Evolutionary conservation across 2,797 vertebrate genomes (phyloP).

Genomic region (Potorous gilbertii): DNA sequence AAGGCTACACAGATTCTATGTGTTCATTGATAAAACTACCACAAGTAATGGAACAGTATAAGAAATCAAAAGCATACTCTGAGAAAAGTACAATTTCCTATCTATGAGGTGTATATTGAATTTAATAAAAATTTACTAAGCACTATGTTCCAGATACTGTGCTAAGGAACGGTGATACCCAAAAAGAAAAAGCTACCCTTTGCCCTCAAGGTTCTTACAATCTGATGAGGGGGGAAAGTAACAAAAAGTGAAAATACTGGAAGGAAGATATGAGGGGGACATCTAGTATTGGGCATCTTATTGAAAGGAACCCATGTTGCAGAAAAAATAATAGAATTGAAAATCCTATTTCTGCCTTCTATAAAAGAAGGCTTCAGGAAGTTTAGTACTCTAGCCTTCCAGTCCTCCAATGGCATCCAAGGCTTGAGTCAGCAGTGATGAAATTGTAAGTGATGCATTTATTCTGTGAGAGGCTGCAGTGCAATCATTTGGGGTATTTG

Average conservation of each 20-base stretch:
- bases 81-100: neutral
- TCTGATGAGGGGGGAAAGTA: no score
- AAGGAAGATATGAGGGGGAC: neutral
- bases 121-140: neutral
- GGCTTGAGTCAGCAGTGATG: no score
- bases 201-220: no score
- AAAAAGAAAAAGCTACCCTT: no score
- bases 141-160: neutral
- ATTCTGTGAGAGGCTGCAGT: neutral
- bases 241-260: neutral
- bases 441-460: neutral
- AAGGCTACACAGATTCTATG: conserved; percentile 77
- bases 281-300: neutral
- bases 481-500: neutral
- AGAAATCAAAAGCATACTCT: conserved; percentile 55
- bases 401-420: no score
- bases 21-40: conserved; percentile 48
- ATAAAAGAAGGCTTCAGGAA: no score
- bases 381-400: neutral
- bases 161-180: neutral
- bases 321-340: neutral
- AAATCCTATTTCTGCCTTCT: no score
- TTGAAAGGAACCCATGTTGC: neutral
- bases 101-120: neutral
- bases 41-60: conserved; percentile 78